Evolutionary conservation across 1,140 invertebrate genomes (phyloP), one percentile per base, ranked within the genome.

Genomic region (Panulirus ornatus): DNA sequence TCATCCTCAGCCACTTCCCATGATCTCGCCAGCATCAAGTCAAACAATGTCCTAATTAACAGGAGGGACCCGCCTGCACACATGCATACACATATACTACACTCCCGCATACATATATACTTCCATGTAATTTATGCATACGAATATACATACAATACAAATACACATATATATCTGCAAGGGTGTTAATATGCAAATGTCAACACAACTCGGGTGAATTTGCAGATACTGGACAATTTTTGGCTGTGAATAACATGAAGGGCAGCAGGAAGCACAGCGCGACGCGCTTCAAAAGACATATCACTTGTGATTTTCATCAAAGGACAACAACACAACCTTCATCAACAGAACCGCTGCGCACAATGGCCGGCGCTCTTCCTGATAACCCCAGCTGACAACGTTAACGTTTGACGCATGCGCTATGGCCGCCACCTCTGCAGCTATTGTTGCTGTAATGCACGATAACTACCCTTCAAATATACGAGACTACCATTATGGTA

Each of bases 401-500:
- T 38, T 40, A 38, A 42, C 40, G 27, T 40, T 42, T 42, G 40
- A 76, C 73, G n/a, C 73, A 42, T 42, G 40, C 14, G 16, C 38
- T 40, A 27, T n/a, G n/a, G 44, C 73, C 38, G 44, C 38, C 27
- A 38, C 42, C 22, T 42, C 76, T 51, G 76, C 36, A 30, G 76
- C n/a, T 44, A 34, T 44, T 34, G 42, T 16, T 79, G 42, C 42
- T 34, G 51, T 51, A 51, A 51, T 44, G 44, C 42, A 81, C 58
- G 47, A 81, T 58, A 51, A 38, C 47, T 58, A 54, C 58, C 16
- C 34, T 34, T 27, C 36, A 70, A 42, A 84, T 22, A 47, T 36
- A 84, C 30, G 66, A 38, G 42, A 66, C 54, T 47, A 38, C 58
- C 38, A 66, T 51, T 44, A 66, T 47, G 63, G 42, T 51, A 19